Evolutionary conservation across 1,140 invertebrate genomes (phyloP), one percentile per base, ranked within the genome.

Genomic region (Drosophila mayri): DNA sequence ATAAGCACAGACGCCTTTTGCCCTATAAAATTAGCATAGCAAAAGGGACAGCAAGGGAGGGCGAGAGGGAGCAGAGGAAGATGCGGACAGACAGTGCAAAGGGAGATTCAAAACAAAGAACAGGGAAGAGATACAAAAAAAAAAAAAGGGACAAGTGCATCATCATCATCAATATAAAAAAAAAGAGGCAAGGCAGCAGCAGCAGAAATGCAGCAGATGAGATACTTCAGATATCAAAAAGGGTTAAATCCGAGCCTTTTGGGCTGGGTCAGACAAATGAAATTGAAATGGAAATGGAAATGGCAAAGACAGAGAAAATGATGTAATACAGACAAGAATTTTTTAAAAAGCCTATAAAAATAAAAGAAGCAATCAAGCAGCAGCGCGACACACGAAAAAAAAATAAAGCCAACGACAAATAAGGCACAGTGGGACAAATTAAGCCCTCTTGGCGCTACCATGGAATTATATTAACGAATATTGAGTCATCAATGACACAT

Each of bases 11-110:
- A 60, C 49, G 41, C 62, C 66, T 61, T 73, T 74, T 82, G 74
- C 80, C 80, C 80, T 79, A 83, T 64, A 83, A 74, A 83, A 84
- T 80, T 84, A 65, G 71, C 76, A 84, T 79, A 75, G 60, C 40
- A 22, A 77, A 62, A 44, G 37, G 57, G 20, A 18, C 49, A 37
- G 60, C 30, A 16, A 66, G 61, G 38, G 40, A 74, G 22, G 18
- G 54, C 35, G 11, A 22, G 40, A 68, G 30, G 25, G 35, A 40
- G 11, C 20, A 10, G 22, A 43, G 35, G 28, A 62, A 30, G 44
- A 60, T 35, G 70, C 70, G 63, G 57, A 71, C 66, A 72, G 52
- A 59, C 76, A 70, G 58, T 12, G 43, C 44, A 73, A 73, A 72
- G 55, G 37, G 43, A 60, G 52, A 20, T 30, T 28, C 35, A 14